Evolutionary conservation across 2,888 invertebrate species (phyloP), one percentile per base, ranked within the genome.

Genomic region (Mamestra brassicae): DNA sequence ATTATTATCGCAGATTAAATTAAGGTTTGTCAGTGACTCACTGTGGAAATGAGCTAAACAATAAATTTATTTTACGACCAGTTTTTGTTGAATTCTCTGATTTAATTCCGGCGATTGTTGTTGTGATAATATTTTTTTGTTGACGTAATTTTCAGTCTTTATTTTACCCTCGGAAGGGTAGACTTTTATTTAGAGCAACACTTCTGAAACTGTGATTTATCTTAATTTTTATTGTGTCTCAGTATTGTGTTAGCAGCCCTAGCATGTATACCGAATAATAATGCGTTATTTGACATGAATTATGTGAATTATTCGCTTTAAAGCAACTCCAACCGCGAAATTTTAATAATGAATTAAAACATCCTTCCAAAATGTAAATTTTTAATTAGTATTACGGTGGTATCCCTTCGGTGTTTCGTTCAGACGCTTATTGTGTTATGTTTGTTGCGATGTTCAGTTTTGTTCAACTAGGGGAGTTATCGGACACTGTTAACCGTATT

Each of bases 261-360:
- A 77, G 2, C 68, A 61, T 61, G 71, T 72, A 63, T 70, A 79
- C 73, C 80, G 74, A 72, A 81, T 85, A 87, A 89, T 90, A 89
- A 90, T 91, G 92, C 92, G 89, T 92, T 92, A 92, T 94, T 91
- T 91, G 91, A 90, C 90, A 89, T 92, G 90, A 94, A 92, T 92
- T 91, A 92, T 92, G 91, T 92, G 90, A 94, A 91, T 92, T 90
- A 92, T 92, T 91, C 91, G 89, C 90, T 90, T 90, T 91, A 92
- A 92, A 93, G 90, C 92, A 92, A 93, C 92, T 91, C 89, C 88
- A 87, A 90, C 95, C 94, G 92, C 95, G 85, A 93, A 94, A 96
- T 95, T 95, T 95, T 95, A 95, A 95, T 95, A 95, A 95, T 95
- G 91, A 94, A 95, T 95, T 94, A 93, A 95, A 94, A 93, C 93